Conservation (phyloP, 2,888 invertebrate genomes). For the Myathropa florea region DNA sequence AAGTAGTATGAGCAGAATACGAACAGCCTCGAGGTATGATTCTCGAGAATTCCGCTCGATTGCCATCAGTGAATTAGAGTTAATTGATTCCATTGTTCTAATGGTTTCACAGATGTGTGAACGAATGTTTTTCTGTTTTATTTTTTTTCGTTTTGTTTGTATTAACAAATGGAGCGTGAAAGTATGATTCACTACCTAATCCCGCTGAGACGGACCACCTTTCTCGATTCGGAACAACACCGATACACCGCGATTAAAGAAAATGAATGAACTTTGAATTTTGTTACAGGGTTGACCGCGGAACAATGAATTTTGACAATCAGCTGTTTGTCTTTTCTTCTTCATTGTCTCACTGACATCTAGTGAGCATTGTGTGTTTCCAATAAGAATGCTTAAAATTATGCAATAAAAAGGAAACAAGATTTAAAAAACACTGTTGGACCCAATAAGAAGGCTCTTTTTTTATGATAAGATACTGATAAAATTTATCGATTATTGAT, state of each 20-base stretch:
- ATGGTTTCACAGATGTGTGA: constrained; percentile 54
- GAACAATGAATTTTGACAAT: constrained; percentile 32
- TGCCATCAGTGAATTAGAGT: constrained; percentile 66
- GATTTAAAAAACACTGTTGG: background rate
- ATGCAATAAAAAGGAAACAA: background rate
- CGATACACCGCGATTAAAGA: background rate
- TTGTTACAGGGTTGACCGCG: background rate
- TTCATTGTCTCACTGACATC: constrained; percentile 12
- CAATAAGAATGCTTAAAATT: background rate
- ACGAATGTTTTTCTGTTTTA: constrained; percentile 1
- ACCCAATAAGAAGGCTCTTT: too few relatives aligned
- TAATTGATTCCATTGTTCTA: constrained; percentile 70
- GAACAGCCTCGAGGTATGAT: constrained; percentile 78
- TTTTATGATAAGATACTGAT: too few relatives aligned
- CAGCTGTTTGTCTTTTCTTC: constrained; percentile 31
- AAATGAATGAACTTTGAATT: constrained; percentile 21
- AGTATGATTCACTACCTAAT: constrained; percentile 30
- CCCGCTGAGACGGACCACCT: constrained; percentile 5
- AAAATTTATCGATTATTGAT: too few relatives aligned
- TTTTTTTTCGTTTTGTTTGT: constrained; percentile 20
- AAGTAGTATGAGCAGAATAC: constrained; percentile 77
- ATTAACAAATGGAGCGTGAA: constrained; percentile 21
- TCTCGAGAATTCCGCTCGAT: constrained; percentile 74
- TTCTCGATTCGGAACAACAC: background rate
- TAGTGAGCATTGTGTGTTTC: background rate